Percentiles rank a stretch among this genome's conserved stretches.
Evolutionary conservation across 2,797 vertebrate species (phyloP).

Genomic region (Coracias cyanogaster): DNA sequence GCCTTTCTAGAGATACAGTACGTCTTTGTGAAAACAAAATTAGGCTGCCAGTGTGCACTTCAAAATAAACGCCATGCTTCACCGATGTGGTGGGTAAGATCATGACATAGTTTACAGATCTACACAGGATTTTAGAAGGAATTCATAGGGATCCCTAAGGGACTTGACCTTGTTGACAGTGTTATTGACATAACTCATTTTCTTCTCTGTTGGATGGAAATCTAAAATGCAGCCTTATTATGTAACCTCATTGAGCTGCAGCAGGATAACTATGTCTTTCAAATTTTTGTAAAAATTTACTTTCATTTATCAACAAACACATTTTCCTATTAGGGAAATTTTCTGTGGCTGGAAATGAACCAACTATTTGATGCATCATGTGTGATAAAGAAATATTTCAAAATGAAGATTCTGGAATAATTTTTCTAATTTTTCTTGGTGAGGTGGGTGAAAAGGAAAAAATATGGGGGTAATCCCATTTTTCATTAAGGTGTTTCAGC

Average conservation of each 20-base stretch:
- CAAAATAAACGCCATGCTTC: neutral
- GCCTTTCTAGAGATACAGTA: neutral
- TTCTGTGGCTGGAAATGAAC: neutral
- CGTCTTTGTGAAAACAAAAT: neutral
- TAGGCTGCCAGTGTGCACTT: neutral
- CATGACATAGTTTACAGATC: neutral
- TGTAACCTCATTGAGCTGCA: neutral
- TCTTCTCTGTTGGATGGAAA: neutral
- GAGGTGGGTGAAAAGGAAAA: neutral
- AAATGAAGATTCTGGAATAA: neutral
- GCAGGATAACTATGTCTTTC: neutral
- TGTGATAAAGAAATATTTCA: neutral
- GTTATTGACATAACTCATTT: constrained; percentile 46
- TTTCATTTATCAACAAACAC: neutral
- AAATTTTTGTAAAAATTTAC: neutral
- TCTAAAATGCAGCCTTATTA: neutral
- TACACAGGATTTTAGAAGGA: neutral
- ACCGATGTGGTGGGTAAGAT: constrained; percentile 15
- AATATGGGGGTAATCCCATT: neutral
- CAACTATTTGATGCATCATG: neutral
- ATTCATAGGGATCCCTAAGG: constrained; percentile 7
- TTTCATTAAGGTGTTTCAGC: neutral
- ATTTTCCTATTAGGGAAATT: neutral
- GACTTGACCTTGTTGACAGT: constrained; percentile 32
- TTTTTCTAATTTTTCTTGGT: neutral